phyloP scores from a whole-genome alignment of 2,113 vertebrate species.

The Centrocercus urophasianus region DNA sequence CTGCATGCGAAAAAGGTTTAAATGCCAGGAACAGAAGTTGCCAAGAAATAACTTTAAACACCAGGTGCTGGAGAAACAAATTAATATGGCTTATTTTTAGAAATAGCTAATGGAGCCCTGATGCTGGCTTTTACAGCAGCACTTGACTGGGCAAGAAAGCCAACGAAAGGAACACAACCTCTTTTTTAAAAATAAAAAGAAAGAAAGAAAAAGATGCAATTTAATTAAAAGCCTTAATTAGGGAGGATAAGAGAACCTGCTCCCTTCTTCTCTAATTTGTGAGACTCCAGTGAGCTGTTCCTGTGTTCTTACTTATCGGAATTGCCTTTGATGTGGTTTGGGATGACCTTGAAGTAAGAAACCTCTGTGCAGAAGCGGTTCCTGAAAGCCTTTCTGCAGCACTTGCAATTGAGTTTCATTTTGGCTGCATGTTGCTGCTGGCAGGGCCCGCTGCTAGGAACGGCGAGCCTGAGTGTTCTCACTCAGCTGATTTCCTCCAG shows the following conservation, averaged over 20 bases:
- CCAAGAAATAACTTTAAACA: constrained; percentile 43
- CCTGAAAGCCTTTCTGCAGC: background rate
- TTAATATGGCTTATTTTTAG: constrained; percentile 41
- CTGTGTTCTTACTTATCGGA: background rate
- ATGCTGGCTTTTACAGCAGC: background rate
- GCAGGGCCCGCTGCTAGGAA: background rate
- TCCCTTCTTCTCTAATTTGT: background rate
- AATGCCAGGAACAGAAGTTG: constrained; percentile 30
- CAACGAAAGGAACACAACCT: background rate
- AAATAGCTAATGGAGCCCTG: background rate
- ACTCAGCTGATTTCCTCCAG: constrained; percentile 3
- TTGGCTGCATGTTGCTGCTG: background rate
- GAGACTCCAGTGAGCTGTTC: background rate
- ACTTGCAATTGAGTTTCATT: background rate
- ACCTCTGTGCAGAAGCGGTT: background rate
- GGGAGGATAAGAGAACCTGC: background rate
- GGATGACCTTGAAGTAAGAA: constrained; percentile 13
- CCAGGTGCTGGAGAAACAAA: constrained; percentile 28
- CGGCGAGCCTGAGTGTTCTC: background rate
- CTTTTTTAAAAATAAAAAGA: background rate
- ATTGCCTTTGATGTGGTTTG: background rate
- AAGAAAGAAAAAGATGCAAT: background rate
- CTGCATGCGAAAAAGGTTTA: constrained; percentile 46
- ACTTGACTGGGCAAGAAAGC: background rate
- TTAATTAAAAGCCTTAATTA: background rate